Percentiles rank a stretch among this genome's conserved stretches.
Evolutionary conservation across 1,140 invertebrate species (phyloP).

Genomic region (Augochlora pura): DNA sequence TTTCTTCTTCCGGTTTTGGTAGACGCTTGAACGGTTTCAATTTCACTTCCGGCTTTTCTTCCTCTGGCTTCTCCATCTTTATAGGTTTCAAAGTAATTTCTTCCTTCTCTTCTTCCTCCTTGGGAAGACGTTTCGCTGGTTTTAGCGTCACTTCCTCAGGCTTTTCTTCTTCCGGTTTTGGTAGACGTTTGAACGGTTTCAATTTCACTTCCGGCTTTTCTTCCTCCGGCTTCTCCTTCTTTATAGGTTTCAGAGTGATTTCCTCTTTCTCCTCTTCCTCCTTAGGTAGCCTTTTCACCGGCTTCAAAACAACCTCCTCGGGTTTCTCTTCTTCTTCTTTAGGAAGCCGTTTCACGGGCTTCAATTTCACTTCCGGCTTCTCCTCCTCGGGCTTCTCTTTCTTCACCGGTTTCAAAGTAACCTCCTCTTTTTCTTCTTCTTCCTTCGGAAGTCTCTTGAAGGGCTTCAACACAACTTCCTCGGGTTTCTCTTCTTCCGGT

Average conservation of each 20-base stretch:
- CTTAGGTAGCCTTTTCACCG: not conserved
- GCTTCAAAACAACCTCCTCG: too few relatives aligned
- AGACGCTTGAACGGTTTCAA: slow-evolving; percentile 40
- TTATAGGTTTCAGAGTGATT: slow-evolving; percentile 36
- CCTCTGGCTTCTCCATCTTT: slow-evolving; percentile 15
- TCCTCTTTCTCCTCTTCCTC: slow-evolving; percentile 58
- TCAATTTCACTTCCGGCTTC: too few relatives aligned
- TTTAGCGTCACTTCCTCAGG: slow-evolving; percentile 65
- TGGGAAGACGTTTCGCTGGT: slow-evolving; percentile 67
- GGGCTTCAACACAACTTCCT: too few relatives aligned
- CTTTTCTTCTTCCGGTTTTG: slow-evolving; percentile 23
- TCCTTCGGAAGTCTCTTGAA: too few relatives aligned
- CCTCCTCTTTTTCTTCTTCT: too few relatives aligned
- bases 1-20: slow-evolving; percentile 40
- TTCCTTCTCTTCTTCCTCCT: slow-evolving; percentile 67
- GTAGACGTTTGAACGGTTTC: slow-evolving; percentile 24
- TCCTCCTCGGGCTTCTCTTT: too few relatives aligned
- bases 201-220: slow-evolving; percentile 41
- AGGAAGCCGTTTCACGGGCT: too few relatives aligned
- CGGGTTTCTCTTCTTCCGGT: slow-evolving; percentile 37
- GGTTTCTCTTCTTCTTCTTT: too few relatives aligned
- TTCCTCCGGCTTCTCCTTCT: slow-evolving; percentile 51
- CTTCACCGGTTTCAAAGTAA: too few relatives aligned
- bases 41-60: slow-evolving; percentile 32
- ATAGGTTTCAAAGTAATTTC: slow-evolving; percentile 47